A percentile compares a stretch with the other conserved stretches of the same genome.
Conservation (phyloP, 92 coral and sea anemone genomes). For the Paramuricea clavata region DNA sequence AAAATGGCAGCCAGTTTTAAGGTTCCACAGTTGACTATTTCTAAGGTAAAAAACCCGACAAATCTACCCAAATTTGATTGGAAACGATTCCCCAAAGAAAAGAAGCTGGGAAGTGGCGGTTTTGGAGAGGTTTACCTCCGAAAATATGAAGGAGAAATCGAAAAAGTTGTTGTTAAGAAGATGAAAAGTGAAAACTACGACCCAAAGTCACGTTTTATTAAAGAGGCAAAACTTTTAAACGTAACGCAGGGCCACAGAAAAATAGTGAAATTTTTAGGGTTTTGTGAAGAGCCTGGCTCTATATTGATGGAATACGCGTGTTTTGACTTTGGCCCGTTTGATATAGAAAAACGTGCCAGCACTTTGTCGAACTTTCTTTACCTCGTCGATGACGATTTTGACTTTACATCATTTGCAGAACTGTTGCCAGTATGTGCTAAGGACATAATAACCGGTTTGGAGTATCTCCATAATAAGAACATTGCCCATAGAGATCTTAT, state of each 20-base stretch:
- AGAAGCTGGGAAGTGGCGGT: slow-evolving; percentile 5
- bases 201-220: slow-evolving; percentile 18
- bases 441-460: slow-evolving; percentile 25
- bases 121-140: slow-evolving; percentile 18
- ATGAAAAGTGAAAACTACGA: not conserved
- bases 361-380: slow-evolving; percentile 39
- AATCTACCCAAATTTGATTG: slow-evolving; percentile 14
- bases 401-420: slow-evolving; percentile 54
- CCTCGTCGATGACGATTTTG: slow-evolving; percentile 50
- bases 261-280: slow-evolving; percentile 26
- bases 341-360: slow-evolving; percentile 48
- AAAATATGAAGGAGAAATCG: not conserved
- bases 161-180: not conserved
- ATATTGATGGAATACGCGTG: slow-evolving; percentile 61
- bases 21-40: not conserved
- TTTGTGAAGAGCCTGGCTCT: slow-evolving; percentile 49
- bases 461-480: slow-evolving; percentile 23
- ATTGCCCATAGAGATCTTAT: slow-evolving; percentile 13
- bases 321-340: slow-evolving; percentile 47
- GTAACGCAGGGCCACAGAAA: slow-evolving; percentile 23
- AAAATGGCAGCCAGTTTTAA: not conserved
- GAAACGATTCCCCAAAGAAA: slow-evolving; percentile 5
- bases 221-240: slow-evolving; percentile 1
- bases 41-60: not conserved
- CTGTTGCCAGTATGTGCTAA: slow-evolving; percentile 54